Conservation (phyloP, 1,140 invertebrate species). For the Euglossa dilemma region DNA sequence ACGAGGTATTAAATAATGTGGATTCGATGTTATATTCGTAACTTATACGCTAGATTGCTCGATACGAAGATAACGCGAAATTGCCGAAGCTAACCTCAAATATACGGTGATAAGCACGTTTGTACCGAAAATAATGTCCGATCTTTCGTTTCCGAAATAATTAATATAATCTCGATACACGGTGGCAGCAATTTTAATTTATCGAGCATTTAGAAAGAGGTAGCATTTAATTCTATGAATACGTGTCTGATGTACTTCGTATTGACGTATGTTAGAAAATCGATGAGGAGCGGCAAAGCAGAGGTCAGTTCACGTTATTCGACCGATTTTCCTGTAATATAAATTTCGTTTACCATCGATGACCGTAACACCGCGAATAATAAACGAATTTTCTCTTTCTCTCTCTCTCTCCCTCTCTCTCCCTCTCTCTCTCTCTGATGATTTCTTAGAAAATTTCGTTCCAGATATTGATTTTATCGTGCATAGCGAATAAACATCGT, state of each 20-base stretch:
- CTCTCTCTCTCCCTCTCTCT: too few relatives aligned
- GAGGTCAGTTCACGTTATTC: slow-evolving; percentile 45
- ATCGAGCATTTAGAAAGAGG: neutral
- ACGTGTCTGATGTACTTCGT: slow-evolving; percentile 28
- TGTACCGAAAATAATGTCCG: neutral
- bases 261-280: slow-evolving; percentile 53
- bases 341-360: slow-evolving; percentile 11
- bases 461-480: neutral
- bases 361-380: neutral
- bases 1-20: neutral
- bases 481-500: neutral
- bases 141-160: neutral
- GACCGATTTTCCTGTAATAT: slow-evolving; percentile 31
- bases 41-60: slow-evolving; percentile 5
- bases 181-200: neutral
- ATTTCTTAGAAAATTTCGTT: neutral
- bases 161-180: neutral
- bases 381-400: neutral
- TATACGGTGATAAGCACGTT: neutral
- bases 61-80: neutral
- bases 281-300: slow-evolving; percentile 39
- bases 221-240: slow-evolving; percentile 28
- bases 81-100: slow-evolving; percentile 43
- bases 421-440: too few relatives aligned
- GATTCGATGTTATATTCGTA: neutral